Percentiles rank a stretch among this genome's conserved stretches.
These are phyloP conservation scores for Apostichopus leukothele DNA, from an alignment of 53 echinoderm and acorn worm genomes.

Conservation along the genomic window DNA sequence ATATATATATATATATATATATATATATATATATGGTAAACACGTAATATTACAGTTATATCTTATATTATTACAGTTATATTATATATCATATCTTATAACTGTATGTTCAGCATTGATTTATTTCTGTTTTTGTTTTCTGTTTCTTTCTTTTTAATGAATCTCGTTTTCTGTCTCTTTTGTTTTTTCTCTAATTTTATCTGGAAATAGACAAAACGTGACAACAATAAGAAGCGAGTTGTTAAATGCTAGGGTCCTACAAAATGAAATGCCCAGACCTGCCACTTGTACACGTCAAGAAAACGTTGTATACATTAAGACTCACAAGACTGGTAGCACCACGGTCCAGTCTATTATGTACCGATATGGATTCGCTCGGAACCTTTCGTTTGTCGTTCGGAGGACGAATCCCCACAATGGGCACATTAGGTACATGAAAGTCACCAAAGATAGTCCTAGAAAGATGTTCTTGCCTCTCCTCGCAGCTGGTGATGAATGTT, in stretches of 20 bases:
- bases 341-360: constrained; percentile 19
- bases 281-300: neutral
- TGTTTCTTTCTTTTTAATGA: too few relatives aligned
- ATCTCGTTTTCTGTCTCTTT: too few relatives aligned
- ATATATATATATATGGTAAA: too few relatives aligned
- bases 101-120: too few relatives aligned
- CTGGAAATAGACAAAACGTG: neutral
- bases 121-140: too few relatives aligned
- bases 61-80: too few relatives aligned
- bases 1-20: too few relatives aligned
- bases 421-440: constrained; percentile 14
- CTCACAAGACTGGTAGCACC: constrained; percentile 36
- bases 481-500: neutral
- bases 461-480: constrained; percentile 19
- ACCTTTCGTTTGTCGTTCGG: constrained; percentile 20
- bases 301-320: constrained; percentile 28
- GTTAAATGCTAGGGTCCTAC: neutral
- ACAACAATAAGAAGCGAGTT: neutral
- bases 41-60: too few relatives aligned
- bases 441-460: constrained; percentile 17
- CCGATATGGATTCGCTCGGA: neutral
- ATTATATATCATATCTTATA: too few relatives aligned
- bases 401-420: constrained; percentile 10
- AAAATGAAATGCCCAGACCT: neutral
- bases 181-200: too few relatives aligned